A percentile compares a stretch with the other conserved stretches of the same genome.
Conservation (phyloP, 2,797 vertebrate species). For the Natrix natrix region DNA sequence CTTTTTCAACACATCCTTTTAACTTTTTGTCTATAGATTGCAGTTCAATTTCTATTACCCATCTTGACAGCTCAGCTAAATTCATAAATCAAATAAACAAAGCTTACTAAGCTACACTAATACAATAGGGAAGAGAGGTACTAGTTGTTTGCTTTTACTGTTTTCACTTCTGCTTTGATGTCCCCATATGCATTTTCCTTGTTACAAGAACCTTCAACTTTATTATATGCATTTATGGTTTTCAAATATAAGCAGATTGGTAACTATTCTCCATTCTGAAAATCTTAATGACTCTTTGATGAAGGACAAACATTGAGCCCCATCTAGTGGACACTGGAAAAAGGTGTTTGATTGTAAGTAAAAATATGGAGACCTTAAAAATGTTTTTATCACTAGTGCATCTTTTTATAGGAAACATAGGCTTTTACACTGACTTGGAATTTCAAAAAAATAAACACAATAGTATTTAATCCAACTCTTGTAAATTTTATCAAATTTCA, state of each 20-base stretch:
- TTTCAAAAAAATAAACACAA: not conserved
- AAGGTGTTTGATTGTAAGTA: not conserved
- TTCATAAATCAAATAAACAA: not conserved
- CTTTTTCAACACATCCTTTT: not conserved
- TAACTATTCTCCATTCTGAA: not conserved
- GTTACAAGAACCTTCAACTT: not conserved
- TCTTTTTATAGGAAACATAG: not conserved
- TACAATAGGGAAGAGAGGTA: not conserved
- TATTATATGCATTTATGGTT: not conserved
- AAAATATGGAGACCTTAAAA: not conserved
- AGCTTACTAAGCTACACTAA: not conserved
- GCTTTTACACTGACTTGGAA: not conserved
- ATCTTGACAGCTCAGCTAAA: not conserved
- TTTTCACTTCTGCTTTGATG: not conserved
- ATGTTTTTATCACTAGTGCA: not conserved
- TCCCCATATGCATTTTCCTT: not conserved
- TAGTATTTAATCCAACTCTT: not conserved
- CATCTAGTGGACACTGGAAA: conserved; percentile 71
- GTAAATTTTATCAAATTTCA: not conserved
- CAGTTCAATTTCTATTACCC: not conserved
- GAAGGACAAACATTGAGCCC: conserved; percentile 52
- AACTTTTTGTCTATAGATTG: not conserved
- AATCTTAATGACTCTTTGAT: not conserved
- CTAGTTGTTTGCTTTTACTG: not conserved
- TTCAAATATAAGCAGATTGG: not conserved